These are phyloP conservation scores for Meriones psammophilus DNA, from an alignment of 2,797 vertebrate species.

Conservation along the genomic window DNA sequence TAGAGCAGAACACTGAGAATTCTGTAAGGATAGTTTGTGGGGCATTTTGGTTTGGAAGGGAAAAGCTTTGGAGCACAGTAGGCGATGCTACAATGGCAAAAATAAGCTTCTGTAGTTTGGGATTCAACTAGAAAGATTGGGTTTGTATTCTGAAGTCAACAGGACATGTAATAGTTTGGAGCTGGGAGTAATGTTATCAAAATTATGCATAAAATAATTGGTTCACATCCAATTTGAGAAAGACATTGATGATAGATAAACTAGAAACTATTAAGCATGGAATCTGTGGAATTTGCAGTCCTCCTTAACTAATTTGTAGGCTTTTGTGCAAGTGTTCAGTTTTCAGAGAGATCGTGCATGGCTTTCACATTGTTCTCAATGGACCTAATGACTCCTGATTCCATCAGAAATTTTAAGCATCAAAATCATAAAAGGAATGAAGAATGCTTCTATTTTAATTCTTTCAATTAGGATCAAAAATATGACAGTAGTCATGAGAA, in stretches of 20 bases:
- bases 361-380: slow-evolving; percentile 20
- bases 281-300: background rate
- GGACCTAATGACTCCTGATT: background rate
- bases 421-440: background rate
- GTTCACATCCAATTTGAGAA: background rate
- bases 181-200: background rate
- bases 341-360: slow-evolving; percentile 6
- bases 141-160: slow-evolving; percentile 27
- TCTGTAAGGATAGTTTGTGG: accelerated
- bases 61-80: too few species aligned
- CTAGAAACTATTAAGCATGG: background rate
- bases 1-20: background rate
- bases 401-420: background rate
- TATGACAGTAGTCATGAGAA: background rate
- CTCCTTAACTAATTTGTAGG: background rate
- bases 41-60: background rate
- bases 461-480: slow-evolving; percentile 27
- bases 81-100: background rate
- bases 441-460: background rate
- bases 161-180: slow-evolving; percentile 6
- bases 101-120: background rate
- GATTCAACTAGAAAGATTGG: background rate
- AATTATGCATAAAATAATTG: background rate
- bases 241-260: background rate
- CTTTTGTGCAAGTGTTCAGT: background rate